Evolutionary conservation across 37 sponge, comb jelly and placozoan genomes (phyloP).

Genomic region (Spongilla lacustris): DNA sequence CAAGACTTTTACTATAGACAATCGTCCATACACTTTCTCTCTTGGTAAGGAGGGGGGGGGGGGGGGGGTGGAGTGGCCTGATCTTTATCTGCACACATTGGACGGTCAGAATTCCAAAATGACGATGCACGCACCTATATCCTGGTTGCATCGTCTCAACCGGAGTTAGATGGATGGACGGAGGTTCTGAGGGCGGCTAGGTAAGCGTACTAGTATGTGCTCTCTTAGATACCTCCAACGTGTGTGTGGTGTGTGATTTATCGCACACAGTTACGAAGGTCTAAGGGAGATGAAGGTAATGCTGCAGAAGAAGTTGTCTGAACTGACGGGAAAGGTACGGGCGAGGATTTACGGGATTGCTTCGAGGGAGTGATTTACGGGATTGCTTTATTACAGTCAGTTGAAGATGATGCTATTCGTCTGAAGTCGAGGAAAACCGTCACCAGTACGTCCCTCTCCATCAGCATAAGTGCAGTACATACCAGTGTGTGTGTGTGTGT

Average conservation of each 20-base stretch:
- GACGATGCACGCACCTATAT: slow-evolving; percentile 62
- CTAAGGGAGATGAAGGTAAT: slow-evolving; percentile 23
- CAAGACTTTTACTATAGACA: slow-evolving; percentile 19
- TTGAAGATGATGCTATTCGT: background rate
- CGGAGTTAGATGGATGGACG: slow-evolving; percentile 58
- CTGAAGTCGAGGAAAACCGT: background rate
- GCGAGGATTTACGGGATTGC: too few relatives aligned
- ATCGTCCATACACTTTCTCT: slow-evolving; percentile 48
- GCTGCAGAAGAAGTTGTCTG: slow-evolving; percentile 37
- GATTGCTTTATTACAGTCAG: too few relatives aligned
- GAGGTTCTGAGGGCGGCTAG: slow-evolving; percentile 61
- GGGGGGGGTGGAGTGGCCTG: background rate
- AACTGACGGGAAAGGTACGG: slow-evolving; percentile 55
- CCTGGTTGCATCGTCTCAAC: slow-evolving; percentile 58
- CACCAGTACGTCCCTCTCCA: background rate
- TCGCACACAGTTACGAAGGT: slow-evolving; percentile 42
- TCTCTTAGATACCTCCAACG: background rate
- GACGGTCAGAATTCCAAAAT: slow-evolving; percentile 43
- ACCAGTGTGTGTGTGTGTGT: background rate
- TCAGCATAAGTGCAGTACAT: too few relatives aligned
- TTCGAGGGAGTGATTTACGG: too few relatives aligned
- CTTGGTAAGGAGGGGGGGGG: slow-evolving; percentile 14
- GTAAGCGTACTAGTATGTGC: background rate
- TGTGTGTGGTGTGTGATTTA: background rate
- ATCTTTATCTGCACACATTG: background rate